Evolutionary conservation across 1,140 invertebrate genomes (phyloP).

Genomic region (Whitmania pigra): DNA sequence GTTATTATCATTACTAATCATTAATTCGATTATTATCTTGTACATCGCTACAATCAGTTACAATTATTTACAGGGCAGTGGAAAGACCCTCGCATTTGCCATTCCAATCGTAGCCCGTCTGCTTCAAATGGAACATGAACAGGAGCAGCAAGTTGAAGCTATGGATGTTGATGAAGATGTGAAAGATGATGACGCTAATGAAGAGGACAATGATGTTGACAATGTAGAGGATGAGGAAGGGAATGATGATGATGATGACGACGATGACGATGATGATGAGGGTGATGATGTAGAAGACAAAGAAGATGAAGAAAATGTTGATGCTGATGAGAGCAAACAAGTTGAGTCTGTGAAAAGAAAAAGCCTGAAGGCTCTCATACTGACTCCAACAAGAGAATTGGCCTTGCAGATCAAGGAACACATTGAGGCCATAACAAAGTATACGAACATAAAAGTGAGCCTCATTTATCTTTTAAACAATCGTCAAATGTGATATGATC

Average conservation of each 20-base stretch:
- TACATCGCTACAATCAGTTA: no score
- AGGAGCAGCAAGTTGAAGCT: conserved; percentile 46
- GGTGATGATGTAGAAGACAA: conserved; percentile 31
- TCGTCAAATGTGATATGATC: no score
- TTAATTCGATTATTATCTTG: no score
- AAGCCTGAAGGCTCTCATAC: conserved; percentile 56
- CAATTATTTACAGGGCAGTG: conserved; percentile 58
- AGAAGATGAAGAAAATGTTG: conserved; percentile 23
- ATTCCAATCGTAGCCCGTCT: conserved; percentile 79
- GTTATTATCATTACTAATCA: no score
- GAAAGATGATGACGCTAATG: conserved; percentile 25
- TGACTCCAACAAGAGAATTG: conserved; percentile 87
- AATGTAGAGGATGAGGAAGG: conserved; percentile 25
- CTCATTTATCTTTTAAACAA: background rate
- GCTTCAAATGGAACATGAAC: conserved; percentile 43
- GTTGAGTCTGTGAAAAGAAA: background rate
- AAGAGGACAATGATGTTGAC: conserved; percentile 30
- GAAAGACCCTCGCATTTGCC: conserved; percentile 91
- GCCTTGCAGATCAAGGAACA: conserved; percentile 85
- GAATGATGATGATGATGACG: conserved; percentile 30
- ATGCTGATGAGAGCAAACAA: conserved; percentile 26
- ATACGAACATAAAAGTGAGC: conserved; percentile 56
- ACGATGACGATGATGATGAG: conserved; percentile 34
- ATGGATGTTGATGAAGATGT: conserved; percentile 28
- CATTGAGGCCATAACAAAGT: conserved; percentile 63